These are phyloP conservation scores for Pterocles orientalis DNA, from an alignment of 2,113 vertebrate genomes.

Conservation along the genomic window DNA sequence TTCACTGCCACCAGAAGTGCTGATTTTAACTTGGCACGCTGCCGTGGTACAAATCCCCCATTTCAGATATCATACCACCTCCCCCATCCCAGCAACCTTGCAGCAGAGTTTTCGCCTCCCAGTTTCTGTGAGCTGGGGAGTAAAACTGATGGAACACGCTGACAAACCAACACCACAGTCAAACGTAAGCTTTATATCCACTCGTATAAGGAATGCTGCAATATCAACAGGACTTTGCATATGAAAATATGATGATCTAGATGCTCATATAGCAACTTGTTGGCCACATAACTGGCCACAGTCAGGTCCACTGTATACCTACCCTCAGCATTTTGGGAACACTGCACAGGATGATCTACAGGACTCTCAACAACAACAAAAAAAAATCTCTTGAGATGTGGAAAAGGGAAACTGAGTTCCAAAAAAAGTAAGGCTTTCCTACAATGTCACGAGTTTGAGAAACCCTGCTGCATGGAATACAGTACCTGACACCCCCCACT, in stretches of 20 bases:
- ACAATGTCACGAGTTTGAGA: neutral
- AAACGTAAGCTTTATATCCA: neutral
- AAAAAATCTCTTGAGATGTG: neutral
- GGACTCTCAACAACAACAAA: neutral
- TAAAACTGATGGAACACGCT: neutral
- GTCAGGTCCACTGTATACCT: rapidly evolving
- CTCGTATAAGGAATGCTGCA: neutral
- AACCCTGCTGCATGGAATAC: neutral
- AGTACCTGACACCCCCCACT: neutral
- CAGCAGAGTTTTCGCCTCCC: neutral
- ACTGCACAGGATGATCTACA: neutral
- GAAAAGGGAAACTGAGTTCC: neutral
- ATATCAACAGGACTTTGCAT: neutral
- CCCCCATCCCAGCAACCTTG: neutral
- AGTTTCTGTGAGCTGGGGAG: neutral
- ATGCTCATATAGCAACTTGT: neutral
- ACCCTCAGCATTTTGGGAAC: neutral
- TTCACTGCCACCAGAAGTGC: neutral
- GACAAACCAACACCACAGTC: neutral
- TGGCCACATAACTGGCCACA: neutral
- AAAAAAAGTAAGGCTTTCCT: neutral
- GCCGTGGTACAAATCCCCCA: neutral
- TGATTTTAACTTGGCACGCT: neutral
- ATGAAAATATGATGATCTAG: neutral
- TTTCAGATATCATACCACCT: neutral